Conservation (phyloP, 2,888 invertebrate species). For the Flexamia atlantica region DNA sequence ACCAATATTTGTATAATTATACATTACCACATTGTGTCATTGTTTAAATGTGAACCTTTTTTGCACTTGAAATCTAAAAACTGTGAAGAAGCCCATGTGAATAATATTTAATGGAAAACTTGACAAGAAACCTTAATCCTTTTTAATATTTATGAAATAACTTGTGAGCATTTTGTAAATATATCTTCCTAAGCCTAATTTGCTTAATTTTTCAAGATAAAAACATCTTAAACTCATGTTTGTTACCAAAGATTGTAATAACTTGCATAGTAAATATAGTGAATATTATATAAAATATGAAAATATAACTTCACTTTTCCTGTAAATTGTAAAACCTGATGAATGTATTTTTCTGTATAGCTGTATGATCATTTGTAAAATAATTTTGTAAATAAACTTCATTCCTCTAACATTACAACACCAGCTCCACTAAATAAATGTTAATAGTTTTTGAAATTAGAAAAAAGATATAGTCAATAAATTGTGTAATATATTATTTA, state of each 20-base stretch:
- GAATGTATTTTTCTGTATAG: neutral
- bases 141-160: neutral
- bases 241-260: conserved; percentile 17
- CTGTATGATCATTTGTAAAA: conserved; percentile 14
- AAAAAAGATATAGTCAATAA: neutral
- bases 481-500: neutral
- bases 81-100: no score
- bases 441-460: neutral
- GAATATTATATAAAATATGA: neutral
- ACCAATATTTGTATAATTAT: neutral
- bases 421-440: neutral
- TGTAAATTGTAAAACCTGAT: conserved; percentile 1
- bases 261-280: neutral
- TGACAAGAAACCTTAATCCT: no score
- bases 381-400: neutral
- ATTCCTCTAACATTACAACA: conserved; percentile 12
- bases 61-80: no score
- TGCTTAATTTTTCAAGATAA: neutral
- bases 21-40: no score
- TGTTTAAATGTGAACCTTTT: no score
- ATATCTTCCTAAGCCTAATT: neutral
- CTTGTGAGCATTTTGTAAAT: neutral
- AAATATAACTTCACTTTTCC: neutral
- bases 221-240: neutral
- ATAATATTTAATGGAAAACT: no score